Base-by-base conservation (phyloP, 1,140 invertebrate genomes). In the Neelides sp. region DNA sequence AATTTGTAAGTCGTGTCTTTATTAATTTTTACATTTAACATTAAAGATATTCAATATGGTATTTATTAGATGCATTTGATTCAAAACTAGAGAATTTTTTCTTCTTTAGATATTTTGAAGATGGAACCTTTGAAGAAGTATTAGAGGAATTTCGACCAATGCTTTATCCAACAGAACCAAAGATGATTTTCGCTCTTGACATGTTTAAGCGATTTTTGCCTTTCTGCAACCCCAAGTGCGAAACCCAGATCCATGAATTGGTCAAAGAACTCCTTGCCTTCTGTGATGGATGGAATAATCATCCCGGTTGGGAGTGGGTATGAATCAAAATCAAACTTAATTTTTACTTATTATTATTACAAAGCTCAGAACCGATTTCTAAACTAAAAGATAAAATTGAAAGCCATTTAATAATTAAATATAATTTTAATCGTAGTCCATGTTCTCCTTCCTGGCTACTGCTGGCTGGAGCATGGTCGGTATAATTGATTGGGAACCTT, bases 401-500 rank as follows among this genome's bases (percentile, higher is more conserved):
- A 47, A 27, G 30, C 15, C 42, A 39, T 27, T 43, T 35, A 28
- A 28, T 34, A 15, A 42, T 2, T 15, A 12, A 23, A 5, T 27
- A 23, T 23, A 43, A 24, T 23, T 41, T 55, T 20, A 52, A 26
- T 69, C 68, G 22, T 61, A 83, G 78, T 71, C 77, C 51, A 70
- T 91, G 56, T 76, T 86, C 64, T 71, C 70, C 49, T 65, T 91
- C 28, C 79, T 93, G 64, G 73, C 82, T 1, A 73, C 76, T 50
- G 65, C 91, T 4, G 80, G 87, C 1, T 69, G 70, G 49, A 70
- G 77, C 52, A 87, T 83, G 65, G 79, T 88, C 50, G 89, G 90
- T 1, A 79, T 80, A 34, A 80, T 95, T 46, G 79, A 95, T 61
- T 96, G 89, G 88, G 77, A 79, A 50, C 82, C 83, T 0, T 75